phyloP scores from a whole-genome alignment of 2,888 invertebrate genomes.

The Mesopsocus fuscifrons region DNA sequence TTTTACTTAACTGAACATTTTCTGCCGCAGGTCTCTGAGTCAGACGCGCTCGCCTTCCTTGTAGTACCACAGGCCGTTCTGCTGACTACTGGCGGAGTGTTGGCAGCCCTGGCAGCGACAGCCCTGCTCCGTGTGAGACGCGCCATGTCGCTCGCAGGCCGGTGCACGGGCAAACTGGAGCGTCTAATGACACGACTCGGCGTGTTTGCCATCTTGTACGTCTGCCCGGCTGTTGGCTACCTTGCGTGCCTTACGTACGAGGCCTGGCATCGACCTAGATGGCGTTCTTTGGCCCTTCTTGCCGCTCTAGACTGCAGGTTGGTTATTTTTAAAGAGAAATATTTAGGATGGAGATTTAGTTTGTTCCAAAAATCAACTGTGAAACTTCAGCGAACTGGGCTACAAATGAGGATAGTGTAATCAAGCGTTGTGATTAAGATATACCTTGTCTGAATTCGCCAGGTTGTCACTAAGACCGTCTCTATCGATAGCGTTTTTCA shows the following conservation, averaged over 20 bases:
- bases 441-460: too few species aligned
- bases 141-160: conserved; percentile 32
- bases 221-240: conserved; percentile 47
- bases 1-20: too few species aligned
- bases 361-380: too few species aligned
- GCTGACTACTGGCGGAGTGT: conserved; percentile 45
- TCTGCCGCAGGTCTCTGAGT: conserved; percentile 36
- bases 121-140: conserved; percentile 55
- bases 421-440: too few species aligned
- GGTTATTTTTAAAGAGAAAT: too few species aligned
- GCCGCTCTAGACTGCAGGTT: conserved; percentile 32
- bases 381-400: too few species aligned
- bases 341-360: too few species aligned
- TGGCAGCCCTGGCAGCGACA: conserved; percentile 53
- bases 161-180: conserved; percentile 38
- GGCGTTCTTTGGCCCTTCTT: conserved; percentile 27
- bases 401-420: too few species aligned
- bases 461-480: too few species aligned
- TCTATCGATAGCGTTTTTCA: too few species aligned
- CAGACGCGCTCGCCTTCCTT: conserved; percentile 39
- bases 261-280: conserved; percentile 30
- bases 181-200: conserved; percentile 55
- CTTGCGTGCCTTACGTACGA: conserved; percentile 50
- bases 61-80: conserved; percentile 39
- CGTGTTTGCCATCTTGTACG: conserved; percentile 58